Evolutionary conservation across 2,113 vertebrate genomes (phyloP).

Genomic region (Phalacrocorax pelagicus): DNA sequence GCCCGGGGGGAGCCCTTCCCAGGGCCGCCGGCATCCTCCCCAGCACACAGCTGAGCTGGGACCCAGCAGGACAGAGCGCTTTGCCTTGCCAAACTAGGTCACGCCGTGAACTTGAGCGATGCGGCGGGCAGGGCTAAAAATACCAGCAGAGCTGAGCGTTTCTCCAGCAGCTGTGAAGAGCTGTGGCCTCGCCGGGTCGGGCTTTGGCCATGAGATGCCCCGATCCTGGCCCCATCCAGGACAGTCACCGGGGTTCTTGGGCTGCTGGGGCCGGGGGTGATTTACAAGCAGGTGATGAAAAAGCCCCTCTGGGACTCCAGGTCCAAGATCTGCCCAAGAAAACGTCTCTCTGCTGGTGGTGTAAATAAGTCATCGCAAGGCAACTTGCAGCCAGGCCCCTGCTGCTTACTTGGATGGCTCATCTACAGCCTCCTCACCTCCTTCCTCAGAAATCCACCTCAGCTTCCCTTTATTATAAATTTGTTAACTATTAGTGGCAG

Average conservation of each 20-base stretch:
- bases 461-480: neutral
- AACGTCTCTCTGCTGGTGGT: neutral
- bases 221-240: neutral
- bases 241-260: neutral
- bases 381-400: neutral
- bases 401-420: neutral
- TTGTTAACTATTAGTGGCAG: neutral
- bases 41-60: neutral
- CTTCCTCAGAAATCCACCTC: neutral
- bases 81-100: neutral
- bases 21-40: neutral
- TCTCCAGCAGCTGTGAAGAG: neutral
- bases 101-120: neutral
- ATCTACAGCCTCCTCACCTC: neutral
- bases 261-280: neutral
- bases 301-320: neutral
- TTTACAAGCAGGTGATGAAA: neutral
- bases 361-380: accelerated
- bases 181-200: accelerated
- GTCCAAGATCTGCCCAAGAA: neutral
- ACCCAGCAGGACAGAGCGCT: neutral
- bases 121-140: slow-evolving; percentile 2
- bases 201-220: neutral
- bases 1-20: neutral
- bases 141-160: neutral